Percentiles rank a stretch among this genome's conserved stretches.
These are phyloP conservation scores for Sorex fumeus DNA, from an alignment of 2,113 vertebrate genomes.

Conservation along the genomic window DNA sequence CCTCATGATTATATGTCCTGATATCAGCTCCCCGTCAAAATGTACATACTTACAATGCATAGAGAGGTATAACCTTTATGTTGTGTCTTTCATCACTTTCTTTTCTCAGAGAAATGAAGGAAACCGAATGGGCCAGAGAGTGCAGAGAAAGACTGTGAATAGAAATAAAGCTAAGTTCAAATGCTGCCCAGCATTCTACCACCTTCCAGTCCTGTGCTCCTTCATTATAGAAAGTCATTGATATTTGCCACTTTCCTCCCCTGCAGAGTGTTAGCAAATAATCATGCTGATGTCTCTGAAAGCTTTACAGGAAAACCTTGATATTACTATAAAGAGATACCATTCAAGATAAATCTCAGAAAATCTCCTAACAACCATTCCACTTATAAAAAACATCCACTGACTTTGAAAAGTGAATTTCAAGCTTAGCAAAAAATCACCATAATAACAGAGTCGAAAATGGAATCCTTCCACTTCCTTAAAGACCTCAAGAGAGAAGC, in stretches of 20 bases:
- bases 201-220: not conserved
- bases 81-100: constrained; percentile 34
- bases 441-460: constrained; percentile 49
- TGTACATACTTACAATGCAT: not conserved
- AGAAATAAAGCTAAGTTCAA: constrained; percentile 46
- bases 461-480: constrained; percentile 56
- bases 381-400: constrained; percentile 47
- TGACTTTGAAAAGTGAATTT: constrained; percentile 51
- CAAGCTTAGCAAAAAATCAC: constrained; percentile 70
- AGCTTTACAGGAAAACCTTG: constrained; percentile 62
- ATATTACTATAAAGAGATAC: constrained; percentile 56
- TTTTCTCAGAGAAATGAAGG: constrained; percentile 21
- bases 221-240: constrained; percentile 54
- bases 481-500: constrained; percentile 26
- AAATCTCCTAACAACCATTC: constrained; percentile 51
- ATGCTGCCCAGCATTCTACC: not conserved
- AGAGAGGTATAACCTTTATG: not conserved
- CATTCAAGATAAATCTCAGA: constrained; percentile 46
- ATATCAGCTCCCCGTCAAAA: not conserved
- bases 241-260: not conserved
- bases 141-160: not conserved
- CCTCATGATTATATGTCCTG: constrained; percentile 11
- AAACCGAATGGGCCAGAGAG: constrained; percentile 25
- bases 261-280: constrained; percentile 42
- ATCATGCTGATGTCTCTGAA: constrained; percentile 60